These are phyloP conservation scores for Acanthurus lineatus DNA, from an alignment of 2,797 vertebrate genomes.

Conservation along the genomic window DNA sequence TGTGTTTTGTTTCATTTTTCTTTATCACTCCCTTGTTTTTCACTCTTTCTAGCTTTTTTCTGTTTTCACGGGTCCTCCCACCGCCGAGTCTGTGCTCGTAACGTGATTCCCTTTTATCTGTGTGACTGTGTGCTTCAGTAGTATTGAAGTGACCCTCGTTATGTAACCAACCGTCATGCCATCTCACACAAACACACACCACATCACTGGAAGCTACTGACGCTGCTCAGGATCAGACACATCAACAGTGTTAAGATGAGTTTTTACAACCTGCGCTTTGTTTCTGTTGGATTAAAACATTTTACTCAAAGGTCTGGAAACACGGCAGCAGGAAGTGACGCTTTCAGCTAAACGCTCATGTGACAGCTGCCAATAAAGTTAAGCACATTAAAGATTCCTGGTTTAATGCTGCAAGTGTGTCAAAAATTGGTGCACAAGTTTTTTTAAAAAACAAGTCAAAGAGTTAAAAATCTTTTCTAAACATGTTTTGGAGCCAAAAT, in stretches of 20 bases:
- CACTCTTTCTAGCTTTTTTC: too few species aligned
- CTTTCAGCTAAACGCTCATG: neutral
- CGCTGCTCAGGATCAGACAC: neutral
- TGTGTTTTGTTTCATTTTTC: neutral
- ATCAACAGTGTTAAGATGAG: too few species aligned
- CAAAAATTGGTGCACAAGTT: too few species aligned
- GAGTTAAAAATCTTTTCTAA: too few species aligned
- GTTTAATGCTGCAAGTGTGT: too few species aligned
- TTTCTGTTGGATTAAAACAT: neutral
- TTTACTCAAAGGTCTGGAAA: neutral
- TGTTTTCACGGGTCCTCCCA: conserved; percentile 8
- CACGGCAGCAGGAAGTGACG: too few species aligned
- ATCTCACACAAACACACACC: neutral
- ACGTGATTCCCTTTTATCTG: conserved; percentile 9
- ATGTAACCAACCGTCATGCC: conserved; percentile 1
- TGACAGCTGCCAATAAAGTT: neutral
- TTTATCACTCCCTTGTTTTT: neutral
- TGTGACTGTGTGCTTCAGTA: conserved; percentile 6
- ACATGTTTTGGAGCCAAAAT: too few species aligned
- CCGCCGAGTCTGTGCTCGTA: neutral
- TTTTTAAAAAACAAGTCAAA: too few species aligned
- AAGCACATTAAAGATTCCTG: too few species aligned
- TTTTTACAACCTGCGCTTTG: neutral
- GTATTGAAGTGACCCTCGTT: neutral
- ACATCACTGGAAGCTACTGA: neutral